These are phyloP conservation scores for Polyommatus iphigenia DNA, from an alignment of 2,888 invertebrate genomes.

Conservation along the genomic window DNA sequence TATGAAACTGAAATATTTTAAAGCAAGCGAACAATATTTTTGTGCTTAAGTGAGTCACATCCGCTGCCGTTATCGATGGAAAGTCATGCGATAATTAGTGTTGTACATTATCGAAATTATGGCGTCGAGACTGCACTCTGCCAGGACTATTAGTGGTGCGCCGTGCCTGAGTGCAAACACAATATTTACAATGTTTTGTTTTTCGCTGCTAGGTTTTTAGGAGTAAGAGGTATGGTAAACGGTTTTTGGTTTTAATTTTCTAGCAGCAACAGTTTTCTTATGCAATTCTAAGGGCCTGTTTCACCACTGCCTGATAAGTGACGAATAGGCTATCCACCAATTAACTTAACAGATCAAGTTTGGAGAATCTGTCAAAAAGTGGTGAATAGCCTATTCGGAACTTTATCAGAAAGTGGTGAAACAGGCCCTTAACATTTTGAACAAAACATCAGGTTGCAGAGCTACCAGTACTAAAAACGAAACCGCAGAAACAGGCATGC, in stretches of 20 bases:
- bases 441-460: no score
- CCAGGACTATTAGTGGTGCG: constrained; percentile 54
- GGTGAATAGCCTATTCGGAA: no score
- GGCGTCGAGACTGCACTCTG: constrained; percentile 73
- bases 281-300: no score
- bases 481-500: no score
- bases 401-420: no score
- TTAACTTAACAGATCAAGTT: no score
- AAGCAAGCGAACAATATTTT: background rate
- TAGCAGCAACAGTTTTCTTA: no score
- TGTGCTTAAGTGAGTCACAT: constrained; percentile 22
- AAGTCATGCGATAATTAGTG: constrained; percentile 59
- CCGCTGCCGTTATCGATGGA: constrained; percentile 42
- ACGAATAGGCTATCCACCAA: no score
- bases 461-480: no score
- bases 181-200: constrained; percentile 65
- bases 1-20: background rate
- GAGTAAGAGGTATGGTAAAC: background rate
- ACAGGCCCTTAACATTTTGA: no score
- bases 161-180: constrained; percentile 14
- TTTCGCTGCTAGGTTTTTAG: constrained; percentile 36
- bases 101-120: constrained; percentile 69
- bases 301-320: no score
- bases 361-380: no score
- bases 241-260: background rate